A percentile compares a stretch with the other conserved stretches of the same genome.
phyloP scores from a whole-genome alignment of 2,888 invertebrate genomes.

The Archaeoteleia sp. region DNA sequence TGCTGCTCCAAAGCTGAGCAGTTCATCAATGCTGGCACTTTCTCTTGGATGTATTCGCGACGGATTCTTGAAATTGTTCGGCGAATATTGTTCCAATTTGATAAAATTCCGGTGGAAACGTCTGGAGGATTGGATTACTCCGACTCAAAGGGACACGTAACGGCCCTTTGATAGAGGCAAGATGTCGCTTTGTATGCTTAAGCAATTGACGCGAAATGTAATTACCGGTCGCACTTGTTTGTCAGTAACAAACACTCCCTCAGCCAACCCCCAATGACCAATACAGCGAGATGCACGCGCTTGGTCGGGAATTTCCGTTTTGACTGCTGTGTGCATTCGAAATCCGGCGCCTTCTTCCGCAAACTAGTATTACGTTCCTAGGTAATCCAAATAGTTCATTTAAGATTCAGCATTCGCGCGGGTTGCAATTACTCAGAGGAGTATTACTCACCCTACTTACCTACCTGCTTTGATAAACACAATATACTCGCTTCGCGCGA shows the following conservation, averaged over 20 bases:
- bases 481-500: conserved; percentile 23
- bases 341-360: conserved; percentile 1
- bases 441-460: conserved; percentile 23
- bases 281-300: conserved; percentile 9
- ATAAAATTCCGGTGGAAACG: too few species aligned
- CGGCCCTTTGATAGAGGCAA: conserved; percentile 57
- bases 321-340: not conserved
- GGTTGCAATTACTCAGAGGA: conserved; percentile 22
- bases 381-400: conserved; percentile 38
- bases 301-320: conserved; percentile 1
- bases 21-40: too few species aligned
- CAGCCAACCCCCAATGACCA: not conserved
- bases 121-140: conserved; percentile 6
- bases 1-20: too few species aligned
- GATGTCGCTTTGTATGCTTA: conserved; percentile 62
- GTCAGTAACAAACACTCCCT: conserved; percentile 62
- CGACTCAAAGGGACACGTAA: conserved; percentile 48
- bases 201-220: conserved; percentile 72
- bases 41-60: too few species aligned
- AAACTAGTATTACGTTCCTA: conserved; percentile 27
- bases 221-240: conserved; percentile 70
- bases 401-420: conserved; percentile 7
- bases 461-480: conserved; percentile 38
- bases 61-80: too few species aligned
- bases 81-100: too few species aligned